Conservation (phyloP, 2,797 vertebrate genomes). For the Falco novaeseelandiae region DNA sequence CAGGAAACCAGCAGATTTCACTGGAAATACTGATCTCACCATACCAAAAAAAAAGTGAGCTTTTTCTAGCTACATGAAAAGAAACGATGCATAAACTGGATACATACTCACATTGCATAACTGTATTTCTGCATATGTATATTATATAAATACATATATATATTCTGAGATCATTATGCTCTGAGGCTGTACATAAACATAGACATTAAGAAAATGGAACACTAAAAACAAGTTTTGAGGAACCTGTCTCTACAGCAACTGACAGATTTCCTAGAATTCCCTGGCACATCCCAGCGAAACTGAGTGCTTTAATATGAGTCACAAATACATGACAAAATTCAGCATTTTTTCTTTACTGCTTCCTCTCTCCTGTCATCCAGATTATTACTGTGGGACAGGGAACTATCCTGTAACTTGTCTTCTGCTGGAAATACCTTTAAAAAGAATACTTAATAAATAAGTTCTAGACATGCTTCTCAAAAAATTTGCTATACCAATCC, state of each 20-base stretch:
- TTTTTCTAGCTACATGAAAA: not conserved
- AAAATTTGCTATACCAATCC: not conserved
- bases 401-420: not conserved
- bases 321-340: not conserved
- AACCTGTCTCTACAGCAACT: constrained; percentile 2
- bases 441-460: not conserved
- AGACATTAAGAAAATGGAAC: constrained; percentile 12
- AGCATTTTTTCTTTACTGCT: not conserved
- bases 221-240: not conserved
- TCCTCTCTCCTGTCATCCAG: not conserved
- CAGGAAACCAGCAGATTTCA: not conserved
- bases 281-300: not conserved
- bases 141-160: not conserved
- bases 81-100: not conserved
- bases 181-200: not conserved
- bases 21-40: not conserved
- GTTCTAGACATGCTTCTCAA: not conserved
- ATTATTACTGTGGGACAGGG: not conserved
- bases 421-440: not conserved
- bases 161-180: not conserved
- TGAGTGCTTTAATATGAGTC: not conserved
- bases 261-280: constrained; percentile 34
- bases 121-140: not conserved
- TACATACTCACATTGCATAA: not conserved
- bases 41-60: not conserved